A percentile compares a stretch with the other conserved stretches of the same genome.
Conservation (phyloP, 2,113 vertebrate species). For the Sinosuthora webbiana region DNA sequence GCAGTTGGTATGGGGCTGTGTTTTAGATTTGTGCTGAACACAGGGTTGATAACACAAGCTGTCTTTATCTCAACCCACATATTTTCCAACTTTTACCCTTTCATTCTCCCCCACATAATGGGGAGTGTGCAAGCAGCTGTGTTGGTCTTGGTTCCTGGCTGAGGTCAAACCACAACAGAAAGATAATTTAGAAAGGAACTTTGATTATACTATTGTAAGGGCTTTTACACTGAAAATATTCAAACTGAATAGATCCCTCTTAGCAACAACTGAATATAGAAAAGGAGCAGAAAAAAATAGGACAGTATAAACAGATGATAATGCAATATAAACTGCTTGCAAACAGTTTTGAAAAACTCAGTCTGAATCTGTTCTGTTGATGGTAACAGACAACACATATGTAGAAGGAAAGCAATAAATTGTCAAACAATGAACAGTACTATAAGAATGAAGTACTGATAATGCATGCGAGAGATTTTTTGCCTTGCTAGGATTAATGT, state of each 20-base stretch:
- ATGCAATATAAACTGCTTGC: background rate
- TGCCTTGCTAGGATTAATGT: background rate
- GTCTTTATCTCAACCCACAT: background rate
- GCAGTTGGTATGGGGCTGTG: background rate
- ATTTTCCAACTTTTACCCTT: background rate
- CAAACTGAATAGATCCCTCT: background rate
- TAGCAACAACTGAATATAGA: background rate
- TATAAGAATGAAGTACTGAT: background rate
- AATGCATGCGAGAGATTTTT: rapidly evolving
- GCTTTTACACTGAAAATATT: background rate
- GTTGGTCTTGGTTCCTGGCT: background rate
- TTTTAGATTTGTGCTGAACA: background rate
- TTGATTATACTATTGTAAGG: background rate
- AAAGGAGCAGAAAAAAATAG: background rate
- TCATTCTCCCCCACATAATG: background rate
- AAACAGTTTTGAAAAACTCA: background rate
- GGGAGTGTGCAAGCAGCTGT: background rate
- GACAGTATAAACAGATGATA: background rate
- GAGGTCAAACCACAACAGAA: background rate
- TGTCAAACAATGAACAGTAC: background rate
- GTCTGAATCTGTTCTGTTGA: background rate
- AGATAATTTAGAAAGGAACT: background rate
- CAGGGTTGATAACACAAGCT: background rate
- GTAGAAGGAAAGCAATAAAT: background rate
- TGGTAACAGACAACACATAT: background rate